Conservation (phyloP, 2,113 vertebrate species). For the Tragelaphus buxtoni region DNA sequence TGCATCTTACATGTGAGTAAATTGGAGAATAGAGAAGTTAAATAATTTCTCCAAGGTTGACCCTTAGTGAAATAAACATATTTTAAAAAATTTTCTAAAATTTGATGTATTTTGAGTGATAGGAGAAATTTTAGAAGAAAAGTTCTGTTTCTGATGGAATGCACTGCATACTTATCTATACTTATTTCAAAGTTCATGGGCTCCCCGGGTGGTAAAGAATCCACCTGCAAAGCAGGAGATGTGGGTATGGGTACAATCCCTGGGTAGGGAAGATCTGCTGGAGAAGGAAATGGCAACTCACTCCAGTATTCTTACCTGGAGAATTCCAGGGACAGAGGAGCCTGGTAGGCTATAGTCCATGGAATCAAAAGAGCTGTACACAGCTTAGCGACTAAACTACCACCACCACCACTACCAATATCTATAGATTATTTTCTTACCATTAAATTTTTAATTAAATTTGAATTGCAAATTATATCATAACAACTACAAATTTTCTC, state of each 20-base stretch:
- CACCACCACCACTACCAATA: background rate
- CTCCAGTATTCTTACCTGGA: background rate
- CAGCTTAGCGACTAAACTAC: background rate
- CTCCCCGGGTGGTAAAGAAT: background rate
- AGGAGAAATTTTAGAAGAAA: background rate
- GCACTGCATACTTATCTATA: background rate
- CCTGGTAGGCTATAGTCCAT: background rate
- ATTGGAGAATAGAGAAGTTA: background rate
- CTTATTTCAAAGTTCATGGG: background rate
- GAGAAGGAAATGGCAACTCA: background rate
- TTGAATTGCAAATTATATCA: background rate
- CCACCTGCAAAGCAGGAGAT: background rate
- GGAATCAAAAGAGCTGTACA: background rate
- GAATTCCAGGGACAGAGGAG: background rate
- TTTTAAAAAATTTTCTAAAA: background rate
- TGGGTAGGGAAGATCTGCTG: background rate
- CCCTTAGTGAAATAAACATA: background rate
- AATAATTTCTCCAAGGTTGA: background rate
- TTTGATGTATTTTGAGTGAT: background rate
- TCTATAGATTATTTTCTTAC: background rate
- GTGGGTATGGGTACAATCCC: background rate
- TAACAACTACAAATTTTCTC: background rate
- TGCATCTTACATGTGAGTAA: background rate
- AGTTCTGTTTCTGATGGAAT: background rate
- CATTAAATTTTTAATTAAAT: background rate